A percentile compares a stretch with the other conserved stretches of the same genome.
Evolutionary conservation across 2,888 invertebrate species (phyloP).

Genomic region (Drosophila neonasuta): DNA sequence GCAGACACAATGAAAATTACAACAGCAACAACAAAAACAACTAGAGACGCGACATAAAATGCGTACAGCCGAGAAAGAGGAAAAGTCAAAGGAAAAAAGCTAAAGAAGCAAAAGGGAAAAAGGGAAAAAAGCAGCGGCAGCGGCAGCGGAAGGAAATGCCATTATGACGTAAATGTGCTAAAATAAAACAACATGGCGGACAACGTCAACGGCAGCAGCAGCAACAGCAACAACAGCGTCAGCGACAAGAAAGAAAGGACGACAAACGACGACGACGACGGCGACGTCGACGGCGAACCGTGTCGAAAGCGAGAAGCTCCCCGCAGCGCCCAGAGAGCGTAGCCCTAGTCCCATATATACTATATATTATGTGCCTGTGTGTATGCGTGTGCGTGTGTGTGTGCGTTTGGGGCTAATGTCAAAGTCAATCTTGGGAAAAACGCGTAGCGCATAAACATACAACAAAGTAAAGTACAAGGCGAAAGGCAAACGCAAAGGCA

Average conservation of each 20-base stretch:
- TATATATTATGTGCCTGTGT: conserved; percentile 17
- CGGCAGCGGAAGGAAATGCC: conserved; percentile 74
- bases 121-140: conserved; percentile 66
- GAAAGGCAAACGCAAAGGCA: conserved; percentile 27
- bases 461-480: conserved; percentile 62
- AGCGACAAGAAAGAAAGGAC: conserved; percentile 26
- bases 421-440: conserved; percentile 79
- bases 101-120: conserved; percentile 53
- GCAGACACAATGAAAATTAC: conserved; percentile 67
- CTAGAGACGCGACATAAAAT: conserved; percentile 58
- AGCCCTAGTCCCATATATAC: conserved; percentile 12
- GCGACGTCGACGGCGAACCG: conserved; percentile 45
- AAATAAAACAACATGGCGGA: conserved; percentile 78
- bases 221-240: conserved; percentile 6
- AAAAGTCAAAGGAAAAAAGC: conserved; percentile 61
- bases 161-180: conserved; percentile 79
- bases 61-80: conserved; percentile 56
- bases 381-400: conserved; percentile 37
- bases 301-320: conserved; percentile 66
- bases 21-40: conserved; percentile 33
- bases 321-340: conserved; percentile 50
- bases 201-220: conserved; percentile 56
- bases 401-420: conserved; percentile 75
- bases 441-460: conserved; percentile 76
- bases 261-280: conserved; percentile 16